phyloP scores from a whole-genome alignment of 2,797 vertebrate species.

The Naso thynnoides region DNA sequence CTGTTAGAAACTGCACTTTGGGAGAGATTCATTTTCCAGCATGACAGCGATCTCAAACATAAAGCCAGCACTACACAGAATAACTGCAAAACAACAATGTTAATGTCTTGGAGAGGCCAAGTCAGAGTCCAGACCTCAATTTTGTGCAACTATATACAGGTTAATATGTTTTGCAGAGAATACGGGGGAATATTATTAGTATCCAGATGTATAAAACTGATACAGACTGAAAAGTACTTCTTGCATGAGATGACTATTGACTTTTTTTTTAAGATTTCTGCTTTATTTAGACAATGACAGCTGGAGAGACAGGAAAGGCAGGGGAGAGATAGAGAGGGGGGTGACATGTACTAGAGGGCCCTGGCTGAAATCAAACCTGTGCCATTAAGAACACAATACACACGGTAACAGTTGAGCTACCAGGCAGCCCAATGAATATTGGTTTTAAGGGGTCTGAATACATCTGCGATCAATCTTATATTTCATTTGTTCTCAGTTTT shows the following conservation, averaged over 20 bases:
- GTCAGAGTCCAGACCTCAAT: constrained; percentile 15
- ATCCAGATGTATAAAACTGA: constrained; percentile 22
- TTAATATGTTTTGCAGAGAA: constrained; percentile 19
- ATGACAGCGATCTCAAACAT: constrained; percentile 29
- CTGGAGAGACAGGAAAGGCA: no score
- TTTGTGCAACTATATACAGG: constrained; percentile 2
- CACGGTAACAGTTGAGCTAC: no score
- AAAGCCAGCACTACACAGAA: constrained; percentile 30
- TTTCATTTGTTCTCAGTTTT: constrained; percentile 11
- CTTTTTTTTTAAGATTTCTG: constrained; percentile 1
- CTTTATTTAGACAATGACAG: no score
- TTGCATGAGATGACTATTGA: constrained; percentile 29
- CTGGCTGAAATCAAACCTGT: no score
- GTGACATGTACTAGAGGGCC: no score
- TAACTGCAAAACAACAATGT: constrained; percentile 29
- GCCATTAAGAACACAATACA: no score
- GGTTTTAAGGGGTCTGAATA: constrained; percentile 8
- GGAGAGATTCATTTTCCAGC: constrained; percentile 47
- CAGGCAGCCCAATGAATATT: no score
- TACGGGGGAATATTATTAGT: neutral
- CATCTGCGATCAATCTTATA: constrained; percentile 15
- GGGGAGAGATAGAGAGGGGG: no score
- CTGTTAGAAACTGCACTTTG: constrained; percentile 9
- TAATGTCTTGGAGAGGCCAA: constrained; percentile 17
- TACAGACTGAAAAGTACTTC: constrained; percentile 1